Base-by-base conservation (phyloP, 2,888 invertebrate species). In the Monochamus alternatus region DNA sequence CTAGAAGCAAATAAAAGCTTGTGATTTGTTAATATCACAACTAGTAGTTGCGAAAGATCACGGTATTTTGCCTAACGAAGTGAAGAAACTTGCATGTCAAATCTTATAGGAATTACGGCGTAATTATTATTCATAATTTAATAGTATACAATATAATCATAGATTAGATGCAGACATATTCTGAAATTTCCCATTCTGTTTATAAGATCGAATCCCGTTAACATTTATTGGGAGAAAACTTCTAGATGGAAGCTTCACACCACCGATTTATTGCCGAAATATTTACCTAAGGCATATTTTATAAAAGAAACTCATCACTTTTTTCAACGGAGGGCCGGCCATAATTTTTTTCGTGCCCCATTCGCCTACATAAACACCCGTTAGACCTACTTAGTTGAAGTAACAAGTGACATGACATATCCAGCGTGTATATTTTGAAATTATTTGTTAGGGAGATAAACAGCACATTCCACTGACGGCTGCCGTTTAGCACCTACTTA, bases 371-470 rank as follows among this genome's bases (percentile, higher is more conserved):
- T 68, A 68, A 58, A 68, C 68, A 68, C 8, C 55, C 38, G 38
- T 68, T 58, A 55, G 55, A n/a, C 43, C 58, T 58, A 68, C 12
- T 58, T 62, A 43, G n/a, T 30, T 8, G 22, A 51, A 43, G 14
- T 58, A 68, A 55, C 55, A 58, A 68, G 58, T 68, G 68, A 68
- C 58, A 55, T 68, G 68, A 68, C 58, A 55, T 68, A 68, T 55
- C 38, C 68, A 68, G 31, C 58, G 30, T 68, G 68, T 68, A 67
- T 67, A 68, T 68, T 68, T 68, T 68, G 10, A 68, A 68, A 68
- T 68, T 68, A 58, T 65, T 65, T 65, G 65, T 66, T 66, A 68
- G 52, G 68, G 58, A 68, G 38, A 68, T 68, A 68, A 68, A 68
- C 66, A 58, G 8, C 58, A 58, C 58, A 51, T 68, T 68, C 58